Evolutionary conservation across 2,888 invertebrate species (phyloP).

Genomic region (Phoenoteleia sp.): DNA sequence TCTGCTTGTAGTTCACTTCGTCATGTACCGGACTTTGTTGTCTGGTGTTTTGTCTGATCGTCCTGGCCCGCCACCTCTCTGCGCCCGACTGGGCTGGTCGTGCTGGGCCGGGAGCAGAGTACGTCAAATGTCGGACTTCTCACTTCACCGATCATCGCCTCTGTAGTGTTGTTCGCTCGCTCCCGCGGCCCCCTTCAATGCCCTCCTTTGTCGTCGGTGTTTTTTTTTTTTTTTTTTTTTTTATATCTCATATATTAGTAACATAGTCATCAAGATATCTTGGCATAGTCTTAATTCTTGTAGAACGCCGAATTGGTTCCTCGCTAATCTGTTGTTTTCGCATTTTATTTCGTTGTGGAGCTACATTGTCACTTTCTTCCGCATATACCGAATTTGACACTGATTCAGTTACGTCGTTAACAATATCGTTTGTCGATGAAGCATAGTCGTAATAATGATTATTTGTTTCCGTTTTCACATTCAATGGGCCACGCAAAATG

Average conservation of each 20-base stretch:
- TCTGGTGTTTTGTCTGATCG: no score
- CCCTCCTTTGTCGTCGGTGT: no score
- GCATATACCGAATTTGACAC: not conserved
- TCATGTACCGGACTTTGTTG: no score
- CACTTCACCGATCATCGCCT: no score
- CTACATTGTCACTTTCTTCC: not conserved
- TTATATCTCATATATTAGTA: not conserved
- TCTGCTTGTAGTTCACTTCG: no score
- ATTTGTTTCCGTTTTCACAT: not conserved
- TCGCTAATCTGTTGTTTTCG: not conserved
- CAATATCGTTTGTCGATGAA: not conserved
- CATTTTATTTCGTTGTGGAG: not conserved
- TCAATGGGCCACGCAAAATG: not conserved
- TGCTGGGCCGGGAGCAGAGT: no score
- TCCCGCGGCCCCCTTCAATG: no score
- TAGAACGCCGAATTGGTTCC: not conserved
- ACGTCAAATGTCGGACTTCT: no score
- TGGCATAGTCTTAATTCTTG: not conserved
- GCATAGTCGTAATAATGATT: not conserved
- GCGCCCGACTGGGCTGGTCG: no score
- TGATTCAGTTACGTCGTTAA: not conserved
- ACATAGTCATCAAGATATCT: not conserved
- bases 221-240: no score
- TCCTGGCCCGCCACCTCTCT: no score
- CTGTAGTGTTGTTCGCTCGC: no score